phyloP scores from a whole-genome alignment of 2,888 invertebrate species.

The Taenaris catops region DNA sequence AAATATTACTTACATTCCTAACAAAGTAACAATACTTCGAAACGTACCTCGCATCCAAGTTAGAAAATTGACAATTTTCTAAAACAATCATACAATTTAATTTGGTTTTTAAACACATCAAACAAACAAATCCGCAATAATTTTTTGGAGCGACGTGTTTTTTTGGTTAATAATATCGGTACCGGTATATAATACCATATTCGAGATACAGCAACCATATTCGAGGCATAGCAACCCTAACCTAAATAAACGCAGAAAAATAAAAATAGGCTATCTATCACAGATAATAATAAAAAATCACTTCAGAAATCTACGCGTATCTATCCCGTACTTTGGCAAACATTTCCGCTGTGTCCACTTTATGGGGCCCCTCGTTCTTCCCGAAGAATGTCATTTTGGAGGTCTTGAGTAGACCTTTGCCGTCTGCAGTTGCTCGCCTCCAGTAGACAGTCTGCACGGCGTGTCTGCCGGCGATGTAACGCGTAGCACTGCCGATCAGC shows the following conservation, averaged over 20 bases:
- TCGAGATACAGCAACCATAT: no score
- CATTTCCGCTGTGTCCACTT: slow-evolving; percentile 67
- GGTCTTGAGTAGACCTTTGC: slow-evolving; percentile 75
- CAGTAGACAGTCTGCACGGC: slow-evolving; percentile 89
- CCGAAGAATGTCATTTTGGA: slow-evolving; percentile 80
- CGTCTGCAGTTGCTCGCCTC: slow-evolving; percentile 76
- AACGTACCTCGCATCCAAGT: no score
- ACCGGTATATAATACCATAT: no score
- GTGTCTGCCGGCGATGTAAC: slow-evolving; percentile 86
- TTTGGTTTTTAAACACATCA: no score
- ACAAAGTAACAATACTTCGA: no score
- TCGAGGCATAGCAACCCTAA: slow-evolving; percentile 13
- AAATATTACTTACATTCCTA: no score
- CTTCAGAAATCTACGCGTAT: slow-evolving; percentile 50
- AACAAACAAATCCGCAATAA: no score
- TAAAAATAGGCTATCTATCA: slow-evolving; percentile 21
- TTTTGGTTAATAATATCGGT: no score
- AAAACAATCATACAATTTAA: no score
- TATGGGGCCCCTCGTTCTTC: slow-evolving; percentile 64
- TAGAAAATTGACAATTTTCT: no score
- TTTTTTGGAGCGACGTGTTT: no score
- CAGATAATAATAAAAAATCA: slow-evolving; percentile 14
- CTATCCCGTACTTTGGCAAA: slow-evolving; percentile 63
- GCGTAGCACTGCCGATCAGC: slow-evolving; percentile 84
- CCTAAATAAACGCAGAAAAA: no score